These are phyloP conservation scores for Oscheius sp. DNA, from an alignment of 2,888 invertebrate genomes.

Conservation along the genomic window DNA sequence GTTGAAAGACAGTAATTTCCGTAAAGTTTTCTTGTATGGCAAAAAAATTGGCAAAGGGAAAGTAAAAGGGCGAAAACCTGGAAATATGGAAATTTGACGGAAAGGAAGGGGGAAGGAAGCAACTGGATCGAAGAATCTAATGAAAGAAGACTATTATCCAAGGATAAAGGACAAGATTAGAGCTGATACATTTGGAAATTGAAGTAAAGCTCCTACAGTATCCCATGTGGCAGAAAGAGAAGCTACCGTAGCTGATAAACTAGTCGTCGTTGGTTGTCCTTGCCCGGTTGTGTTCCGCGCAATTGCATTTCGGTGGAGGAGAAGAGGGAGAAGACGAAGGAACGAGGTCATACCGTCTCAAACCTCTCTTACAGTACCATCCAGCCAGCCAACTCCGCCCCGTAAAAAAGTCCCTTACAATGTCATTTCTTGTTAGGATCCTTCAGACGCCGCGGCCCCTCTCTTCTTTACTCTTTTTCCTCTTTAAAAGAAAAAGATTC, in stretches of 20 bases:
- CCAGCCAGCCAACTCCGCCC: constrained; percentile 5
- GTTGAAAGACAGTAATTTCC: too few species aligned
- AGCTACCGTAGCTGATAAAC: constrained; percentile 34
- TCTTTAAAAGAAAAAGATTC: background rate
- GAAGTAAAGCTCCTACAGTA: constrained; percentile 12
- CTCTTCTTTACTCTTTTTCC: background rate
- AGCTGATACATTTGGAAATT: too few species aligned
- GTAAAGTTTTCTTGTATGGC: too few species aligned
- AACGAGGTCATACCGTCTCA: constrained; percentile 11
- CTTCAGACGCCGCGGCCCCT: constrained; percentile 36
- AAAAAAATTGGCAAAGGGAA: too few species aligned
- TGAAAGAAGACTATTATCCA: too few species aligned
- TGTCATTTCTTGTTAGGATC: constrained; percentile 33
- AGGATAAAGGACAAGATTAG: too few species aligned
- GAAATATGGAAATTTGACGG: too few species aligned
- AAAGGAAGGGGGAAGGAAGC: too few species aligned
- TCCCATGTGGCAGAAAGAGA: background rate
- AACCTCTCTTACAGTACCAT: constrained; percentile 21
- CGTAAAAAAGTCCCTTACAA: constrained; percentile 23
- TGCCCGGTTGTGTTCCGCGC: constrained; percentile 32
- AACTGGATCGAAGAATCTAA: too few species aligned
- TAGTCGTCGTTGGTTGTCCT: constrained; percentile 15
- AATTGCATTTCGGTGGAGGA: background rate
- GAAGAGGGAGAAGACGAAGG: background rate
- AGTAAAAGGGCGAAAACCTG: too few species aligned